Base-by-base conservation (phyloP, 2,797 vertebrate genomes). In the Tragopan temminckii region DNA sequence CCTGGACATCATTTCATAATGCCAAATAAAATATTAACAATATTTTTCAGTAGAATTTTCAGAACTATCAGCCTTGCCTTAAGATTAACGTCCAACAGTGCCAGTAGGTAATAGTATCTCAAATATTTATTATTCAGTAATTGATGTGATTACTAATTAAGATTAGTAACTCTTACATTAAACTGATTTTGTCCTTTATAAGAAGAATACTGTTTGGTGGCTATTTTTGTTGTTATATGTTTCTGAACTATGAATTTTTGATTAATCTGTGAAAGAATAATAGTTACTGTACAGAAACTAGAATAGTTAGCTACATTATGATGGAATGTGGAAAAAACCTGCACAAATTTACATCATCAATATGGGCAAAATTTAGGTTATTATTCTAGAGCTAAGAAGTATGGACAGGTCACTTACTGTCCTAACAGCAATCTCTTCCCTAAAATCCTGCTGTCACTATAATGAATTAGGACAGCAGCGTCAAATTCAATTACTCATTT, bases 401-500 rank as follows among this genome's bases (percentile, higher is more conserved):
- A 85, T 86, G 50, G 48, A 75, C 42, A 80, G 89, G 90, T 89
- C 87, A 75, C 46, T 43, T 64, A 11, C 53, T 62, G 4, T 71
- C 70, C 59, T 69, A 87, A 43, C 40, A 59, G n/a, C 23, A 31
- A 59, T 53, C 40, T 75, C 40, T 64, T 91, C 35, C 61, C 74
- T 85, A 59, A 85, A 96, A 83, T 66, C 36, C 55, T 52, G 2
- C 48, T 70, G 75, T 96, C 75, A 88, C 2, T 72, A 13, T 93
- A 97, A 95, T 89, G 81, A 64, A 67, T 75, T 53, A 69, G 46
- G 90, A 94, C 90, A 95, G 89, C 72, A 61, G 58, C 62, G 93
- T 95, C 96, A 93, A 90, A 95, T 67, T 74, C 82, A 89, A 86
- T 97, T 94, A 91, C 55, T 92, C 85, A 48, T 90, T 85, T 77